These are phyloP conservation scores for Lasiurus borealis DNA, from an alignment of 2,113 vertebrate genomes.

Conservation along the genomic window DNA sequence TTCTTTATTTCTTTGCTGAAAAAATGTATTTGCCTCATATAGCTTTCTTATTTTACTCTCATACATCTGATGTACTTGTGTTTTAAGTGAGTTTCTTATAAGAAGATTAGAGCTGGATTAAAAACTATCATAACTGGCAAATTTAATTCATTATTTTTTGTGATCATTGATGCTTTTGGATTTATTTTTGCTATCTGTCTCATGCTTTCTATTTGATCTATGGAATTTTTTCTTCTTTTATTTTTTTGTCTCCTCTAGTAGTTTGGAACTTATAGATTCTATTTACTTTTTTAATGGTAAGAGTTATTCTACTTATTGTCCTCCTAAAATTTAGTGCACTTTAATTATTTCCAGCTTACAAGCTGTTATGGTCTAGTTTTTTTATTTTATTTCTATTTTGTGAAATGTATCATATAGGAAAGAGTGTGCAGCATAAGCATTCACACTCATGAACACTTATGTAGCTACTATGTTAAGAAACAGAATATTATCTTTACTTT, in stretches of 20 bases:
- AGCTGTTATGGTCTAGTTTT: not conserved
- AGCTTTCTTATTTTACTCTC: not conserved
- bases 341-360: not conserved
- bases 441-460: not conserved
- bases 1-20: not conserved
- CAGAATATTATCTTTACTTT: not conserved
- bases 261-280: not conserved
- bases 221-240: not conserved
- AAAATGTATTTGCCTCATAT: constrained; percentile 30
- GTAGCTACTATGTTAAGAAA: not conserved
- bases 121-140: not conserved
- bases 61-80: not conserved
- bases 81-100: constrained; percentile 28
- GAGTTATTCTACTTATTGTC: not conserved
- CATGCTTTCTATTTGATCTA: not conserved
- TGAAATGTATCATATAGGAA: not conserved
- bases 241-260: not conserved
- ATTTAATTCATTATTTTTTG: constrained; percentile 34
- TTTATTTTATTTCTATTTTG: constrained; percentile 34
- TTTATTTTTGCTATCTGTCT: constrained; percentile 20
- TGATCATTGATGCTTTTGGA: not conserved
- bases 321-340: constrained; percentile 17
- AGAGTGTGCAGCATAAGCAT: not conserved
- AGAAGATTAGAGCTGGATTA: not conserved
- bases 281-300: constrained; percentile 29